Evolutionary conservation across 2,113 vertebrate species (phyloP).

Genomic region (Probosciger aterrimus): DNA sequence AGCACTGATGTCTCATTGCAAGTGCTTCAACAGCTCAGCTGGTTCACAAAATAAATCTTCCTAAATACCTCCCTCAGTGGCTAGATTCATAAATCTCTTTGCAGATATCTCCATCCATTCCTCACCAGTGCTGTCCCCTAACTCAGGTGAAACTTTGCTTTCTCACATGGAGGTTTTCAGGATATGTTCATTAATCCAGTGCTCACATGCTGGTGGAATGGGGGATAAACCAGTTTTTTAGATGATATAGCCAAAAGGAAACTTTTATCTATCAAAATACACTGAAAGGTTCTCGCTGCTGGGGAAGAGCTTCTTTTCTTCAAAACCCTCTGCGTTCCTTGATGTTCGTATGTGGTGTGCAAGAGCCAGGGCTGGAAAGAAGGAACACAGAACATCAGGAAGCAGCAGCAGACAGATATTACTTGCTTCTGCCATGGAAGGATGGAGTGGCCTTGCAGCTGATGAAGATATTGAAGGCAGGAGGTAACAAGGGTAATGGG

Average conservation of each 20-base stretch:
- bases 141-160: neutral
- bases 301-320: neutral
- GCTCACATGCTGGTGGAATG: accelerated
- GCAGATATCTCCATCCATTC: neutral
- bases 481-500: neutral
- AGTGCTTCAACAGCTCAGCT: neutral
- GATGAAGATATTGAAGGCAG: neutral
- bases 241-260: neutral
- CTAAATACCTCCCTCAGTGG: neutral
- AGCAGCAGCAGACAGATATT: neutral
- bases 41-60: neutral
- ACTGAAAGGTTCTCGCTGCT: neutral
- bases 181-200: accelerated
- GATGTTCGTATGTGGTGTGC: neutral
- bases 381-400: neutral
- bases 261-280: neutral
- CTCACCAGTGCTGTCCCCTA: neutral
- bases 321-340: neutral
- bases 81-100: neutral
- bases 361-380: neutral
- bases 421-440: neutral
- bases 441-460: neutral
- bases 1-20: neutral
- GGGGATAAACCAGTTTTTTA: neutral
- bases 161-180: neutral